Conservation (phyloP, 2,113 vertebrate genomes). For the Platysternon megacephalum region DNA sequence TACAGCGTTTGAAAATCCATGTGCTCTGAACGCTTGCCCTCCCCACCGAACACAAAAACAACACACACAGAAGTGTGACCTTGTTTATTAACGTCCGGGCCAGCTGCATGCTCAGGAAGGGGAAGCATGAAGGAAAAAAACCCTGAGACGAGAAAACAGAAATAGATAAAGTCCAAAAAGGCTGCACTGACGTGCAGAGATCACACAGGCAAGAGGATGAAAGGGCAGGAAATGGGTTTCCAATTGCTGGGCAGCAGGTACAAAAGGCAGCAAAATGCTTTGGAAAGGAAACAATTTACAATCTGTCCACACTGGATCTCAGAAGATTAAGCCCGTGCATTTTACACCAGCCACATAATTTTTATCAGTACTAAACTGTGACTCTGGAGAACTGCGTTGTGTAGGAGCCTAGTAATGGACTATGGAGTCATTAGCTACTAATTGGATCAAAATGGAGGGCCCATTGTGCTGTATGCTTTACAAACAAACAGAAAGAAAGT, state of each 20-base stretch:
- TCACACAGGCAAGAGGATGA: conserved; percentile 49
- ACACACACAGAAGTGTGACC: background rate
- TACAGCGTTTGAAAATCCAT: background rate
- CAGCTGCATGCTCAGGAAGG: conserved; percentile 67
- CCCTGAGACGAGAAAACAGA: conserved; percentile 41
- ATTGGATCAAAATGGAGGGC: background rate
- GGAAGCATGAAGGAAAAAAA: conserved; percentile 39
- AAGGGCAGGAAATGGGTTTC: conserved; percentile 61
- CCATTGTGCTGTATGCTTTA: background rate
- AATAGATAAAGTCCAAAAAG: conserved; percentile 54
- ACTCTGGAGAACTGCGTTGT: background rate
- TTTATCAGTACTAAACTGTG: background rate
- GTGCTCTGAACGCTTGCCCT: fast-evolving
- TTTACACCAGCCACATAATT: background rate
- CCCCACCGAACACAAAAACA: background rate
- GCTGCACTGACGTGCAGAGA: background rate
- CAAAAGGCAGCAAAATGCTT: background rate
- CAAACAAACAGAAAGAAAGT: background rate
- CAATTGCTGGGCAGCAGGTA: conserved; percentile 45
- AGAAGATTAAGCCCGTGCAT: fast-evolving
- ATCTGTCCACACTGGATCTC: background rate
- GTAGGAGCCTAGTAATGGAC: background rate
- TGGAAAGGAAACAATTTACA: conserved; percentile 21
- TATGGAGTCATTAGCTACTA: background rate
- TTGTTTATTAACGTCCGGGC: background rate